A percentile compares a stretch with the other conserved stretches of the same genome.
These are phyloP conservation scores for Papilio elwesi DNA, from an alignment of 2,888 invertebrate species.

Conservation along the genomic window DNA sequence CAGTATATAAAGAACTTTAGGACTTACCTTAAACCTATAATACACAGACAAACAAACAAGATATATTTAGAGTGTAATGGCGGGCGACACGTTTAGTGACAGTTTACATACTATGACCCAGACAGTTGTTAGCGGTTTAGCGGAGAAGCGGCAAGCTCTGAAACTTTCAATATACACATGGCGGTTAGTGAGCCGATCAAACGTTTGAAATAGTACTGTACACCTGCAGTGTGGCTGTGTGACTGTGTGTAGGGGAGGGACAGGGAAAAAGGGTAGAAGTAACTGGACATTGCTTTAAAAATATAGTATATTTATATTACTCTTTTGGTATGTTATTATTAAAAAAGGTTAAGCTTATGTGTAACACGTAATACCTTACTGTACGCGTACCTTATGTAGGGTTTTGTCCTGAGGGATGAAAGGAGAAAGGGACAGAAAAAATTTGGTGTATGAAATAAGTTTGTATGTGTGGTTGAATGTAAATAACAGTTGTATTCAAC, in stretches of 20 bases:
- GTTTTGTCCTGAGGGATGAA: too few relatives aligned
- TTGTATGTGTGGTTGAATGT: slow-evolving; percentile 11
- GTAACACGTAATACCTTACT: too few relatives aligned
- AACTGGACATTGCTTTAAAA: too few relatives aligned
- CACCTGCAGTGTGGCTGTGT: background rate
- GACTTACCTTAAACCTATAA: slow-evolving; percentile 38
- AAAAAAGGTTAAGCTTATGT: too few relatives aligned
- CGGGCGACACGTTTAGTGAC: slow-evolving; percentile 41
- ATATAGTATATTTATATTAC: too few relatives aligned
- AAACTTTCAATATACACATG: slow-evolving; percentile 41
- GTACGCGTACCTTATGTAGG: too few relatives aligned
- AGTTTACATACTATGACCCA: slow-evolving; percentile 65
- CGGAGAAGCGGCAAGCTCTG: slow-evolving; percentile 34
- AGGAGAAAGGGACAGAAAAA: too few relatives aligned
- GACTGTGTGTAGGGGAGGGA: background rate
- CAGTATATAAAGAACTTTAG: background rate
- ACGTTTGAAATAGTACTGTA: slow-evolving; percentile 39
- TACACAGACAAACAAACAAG: slow-evolving; percentile 46
- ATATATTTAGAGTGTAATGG: slow-evolving; percentile 35
- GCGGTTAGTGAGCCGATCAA: slow-evolving; percentile 47
- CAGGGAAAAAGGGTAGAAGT: too few relatives aligned
- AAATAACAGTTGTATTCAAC: too few relatives aligned
- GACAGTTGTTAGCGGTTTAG: slow-evolving; percentile 48
- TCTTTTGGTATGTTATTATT: too few relatives aligned
- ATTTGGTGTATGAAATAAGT: too few relatives aligned